These are phyloP conservation scores for Rhogogaster chlorosoma DNA, from an alignment of 2,888 invertebrate genomes.

Conservation along the genomic window DNA sequence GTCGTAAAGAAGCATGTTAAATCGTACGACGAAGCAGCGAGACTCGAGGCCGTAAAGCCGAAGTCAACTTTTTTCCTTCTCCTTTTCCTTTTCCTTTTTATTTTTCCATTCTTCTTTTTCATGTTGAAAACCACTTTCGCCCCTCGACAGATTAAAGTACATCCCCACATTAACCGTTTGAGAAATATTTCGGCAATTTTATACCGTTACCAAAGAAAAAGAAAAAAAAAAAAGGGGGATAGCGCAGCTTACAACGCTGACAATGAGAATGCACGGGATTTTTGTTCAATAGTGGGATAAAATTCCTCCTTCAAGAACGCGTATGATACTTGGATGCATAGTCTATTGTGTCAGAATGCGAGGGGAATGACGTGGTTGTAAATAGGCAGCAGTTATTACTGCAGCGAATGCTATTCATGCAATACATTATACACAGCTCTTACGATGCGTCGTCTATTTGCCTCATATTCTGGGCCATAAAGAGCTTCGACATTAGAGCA, in stretches of 20 bases:
- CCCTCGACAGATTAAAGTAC: slow-evolving; percentile 20
- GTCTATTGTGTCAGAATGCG: neutral
- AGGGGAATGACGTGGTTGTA: neutral
- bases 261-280: neutral
- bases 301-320: neutral
- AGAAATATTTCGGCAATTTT: slow-evolving; percentile 4
- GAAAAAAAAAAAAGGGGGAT: neutral
- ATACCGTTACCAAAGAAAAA: neutral
- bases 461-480: neutral
- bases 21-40: neutral
- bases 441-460: neutral
- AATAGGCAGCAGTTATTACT: slow-evolving; percentile 4
- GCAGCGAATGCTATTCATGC: neutral
- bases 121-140: slow-evolving; percentile 23
- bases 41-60: neutral
- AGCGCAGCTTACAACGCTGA: neutral
- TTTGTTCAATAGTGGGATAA: neutral
- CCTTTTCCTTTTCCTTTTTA: neutral
- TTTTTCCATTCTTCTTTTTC: slow-evolving; percentile 13
- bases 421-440: neutral
- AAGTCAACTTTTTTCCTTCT: neutral
- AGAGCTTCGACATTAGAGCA: slow-evolving; percentile 19
- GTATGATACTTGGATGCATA: neutral
- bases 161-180: neutral
- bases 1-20: neutral